phyloP scores from a whole-genome alignment of 2,797 vertebrate species.

The Furcifer pardalis region DNA sequence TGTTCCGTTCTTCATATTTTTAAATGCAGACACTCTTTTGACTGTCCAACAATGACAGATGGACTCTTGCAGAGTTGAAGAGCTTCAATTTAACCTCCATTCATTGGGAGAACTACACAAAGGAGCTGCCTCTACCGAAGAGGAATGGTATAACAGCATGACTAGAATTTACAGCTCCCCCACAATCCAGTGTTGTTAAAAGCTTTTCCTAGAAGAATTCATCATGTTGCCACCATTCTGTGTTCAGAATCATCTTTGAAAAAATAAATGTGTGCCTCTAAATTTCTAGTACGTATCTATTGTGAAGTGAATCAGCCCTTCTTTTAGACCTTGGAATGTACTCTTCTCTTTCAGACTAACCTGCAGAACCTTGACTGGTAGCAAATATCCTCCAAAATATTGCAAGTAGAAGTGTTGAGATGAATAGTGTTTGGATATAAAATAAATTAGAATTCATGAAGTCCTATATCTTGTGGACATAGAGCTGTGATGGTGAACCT shows the following conservation, averaged over 20 bases:
- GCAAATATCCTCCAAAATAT: not conserved
- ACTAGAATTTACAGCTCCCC: constrained; percentile 28
- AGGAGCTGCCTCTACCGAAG: constrained; percentile 8
- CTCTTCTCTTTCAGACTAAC: not conserved
- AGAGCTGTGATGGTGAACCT: too few species aligned
- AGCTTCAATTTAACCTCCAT: constrained; percentile 45
- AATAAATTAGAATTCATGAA: too few species aligned
- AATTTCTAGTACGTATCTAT: not conserved
- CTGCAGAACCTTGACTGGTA: not conserved
- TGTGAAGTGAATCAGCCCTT: not conserved
- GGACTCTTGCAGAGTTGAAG: constrained; percentile 21
- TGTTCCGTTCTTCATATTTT: constrained; percentile 32
- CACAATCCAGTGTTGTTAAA: not conserved
- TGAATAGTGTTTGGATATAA: not conserved
- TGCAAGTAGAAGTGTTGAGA: not conserved
- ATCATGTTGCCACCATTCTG: constrained; percentile 13
- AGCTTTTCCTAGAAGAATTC: constrained; percentile 31
- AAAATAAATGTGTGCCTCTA: not conserved
- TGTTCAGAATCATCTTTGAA: constrained; percentile 25
- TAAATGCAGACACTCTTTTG: constrained; percentile 42
- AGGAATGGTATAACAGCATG: constrained; percentile 14
- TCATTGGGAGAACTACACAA: constrained; percentile 39
- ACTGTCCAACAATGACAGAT: constrained; percentile 36
- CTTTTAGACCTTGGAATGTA: not conserved
- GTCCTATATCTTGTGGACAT: too few species aligned